Evolutionary conservation across 1,140 invertebrate species (phyloP).

Genomic region (Marisa cornuarietis): DNA sequence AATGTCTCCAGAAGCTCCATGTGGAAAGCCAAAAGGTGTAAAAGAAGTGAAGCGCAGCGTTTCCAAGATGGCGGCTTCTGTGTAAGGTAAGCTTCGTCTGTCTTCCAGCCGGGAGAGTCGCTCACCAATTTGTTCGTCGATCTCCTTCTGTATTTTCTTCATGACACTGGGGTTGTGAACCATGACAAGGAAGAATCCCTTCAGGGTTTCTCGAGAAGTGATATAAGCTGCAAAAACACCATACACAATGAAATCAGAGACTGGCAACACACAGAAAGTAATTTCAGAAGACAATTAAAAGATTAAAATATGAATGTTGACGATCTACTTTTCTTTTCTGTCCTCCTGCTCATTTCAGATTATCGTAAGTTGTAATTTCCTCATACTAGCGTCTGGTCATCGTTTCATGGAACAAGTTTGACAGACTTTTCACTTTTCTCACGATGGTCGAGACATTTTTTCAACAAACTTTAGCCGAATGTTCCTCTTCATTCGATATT

Average conservation of each 20-base stretch:
- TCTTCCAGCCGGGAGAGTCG: slow-evolving; percentile 24
- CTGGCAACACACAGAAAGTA: neutral
- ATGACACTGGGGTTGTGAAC: slow-evolving; percentile 61
- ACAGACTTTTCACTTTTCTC: too few relatives aligned
- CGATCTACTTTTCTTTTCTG: neutral
- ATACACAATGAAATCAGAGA: too few relatives aligned
- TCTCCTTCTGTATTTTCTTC: slow-evolving; percentile 31
- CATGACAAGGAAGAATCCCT: slow-evolving; percentile 42
- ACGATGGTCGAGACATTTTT: too few relatives aligned
- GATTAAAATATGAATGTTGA: neutral
- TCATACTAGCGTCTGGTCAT: neutral
- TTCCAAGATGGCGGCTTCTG: slow-evolving; percentile 48
- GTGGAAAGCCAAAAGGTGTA: slow-evolving; percentile 58
- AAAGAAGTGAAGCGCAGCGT: slow-evolving; percentile 43
- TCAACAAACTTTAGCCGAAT: too few relatives aligned
- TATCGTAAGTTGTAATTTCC: neutral
- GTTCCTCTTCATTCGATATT: too few relatives aligned
- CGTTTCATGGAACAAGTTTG: too few relatives aligned
- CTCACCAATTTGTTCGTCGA: slow-evolving; percentile 26
- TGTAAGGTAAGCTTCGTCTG: slow-evolving; percentile 41
- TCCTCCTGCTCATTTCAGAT: neutral
- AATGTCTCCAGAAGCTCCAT: slow-evolving; percentile 18
- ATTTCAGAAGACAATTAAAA: neutral
- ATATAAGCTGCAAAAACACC: neutral
- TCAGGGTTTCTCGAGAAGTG: slow-evolving; percentile 32